A percentile compares a stretch with the other conserved stretches of the same genome.
phyloP scores from a whole-genome alignment of 2,113 vertebrate genomes.

The Chauna torquata region DNA sequence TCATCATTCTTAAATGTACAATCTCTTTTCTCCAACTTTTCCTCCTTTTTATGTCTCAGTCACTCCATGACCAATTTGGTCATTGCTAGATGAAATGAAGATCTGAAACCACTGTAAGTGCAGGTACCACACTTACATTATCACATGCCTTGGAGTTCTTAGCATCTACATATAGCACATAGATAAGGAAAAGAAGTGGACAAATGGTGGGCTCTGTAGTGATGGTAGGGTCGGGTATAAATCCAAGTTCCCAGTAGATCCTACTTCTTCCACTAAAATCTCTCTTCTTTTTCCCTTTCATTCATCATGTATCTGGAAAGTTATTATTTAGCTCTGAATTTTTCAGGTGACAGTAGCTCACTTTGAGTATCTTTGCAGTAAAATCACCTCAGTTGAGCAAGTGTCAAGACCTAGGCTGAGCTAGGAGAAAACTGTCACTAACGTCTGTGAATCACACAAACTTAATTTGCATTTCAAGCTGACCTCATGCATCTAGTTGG shows the following conservation, averaged over 20 bases:
- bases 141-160: background rate
- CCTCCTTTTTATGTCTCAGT: background rate
- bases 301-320: background rate
- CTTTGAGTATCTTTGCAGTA: background rate
- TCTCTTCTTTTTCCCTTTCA: background rate
- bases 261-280: background rate
- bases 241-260: background rate
- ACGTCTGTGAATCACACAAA: background rate
- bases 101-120: background rate
- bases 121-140: background rate
- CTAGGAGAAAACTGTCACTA: background rate
- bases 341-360: background rate
- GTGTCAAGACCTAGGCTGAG: background rate
- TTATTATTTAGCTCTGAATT: background rate
- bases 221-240: background rate
- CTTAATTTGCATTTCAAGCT: slow-evolving; percentile 16
- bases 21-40: background rate
- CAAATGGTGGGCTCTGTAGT: background rate
- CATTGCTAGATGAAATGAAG: background rate
- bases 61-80: background rate
- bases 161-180: background rate
- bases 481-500: background rate
- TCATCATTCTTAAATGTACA: background rate
- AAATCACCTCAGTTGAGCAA: background rate
- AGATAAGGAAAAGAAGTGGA: background rate